Base-by-base conservation (phyloP, 2,113 vertebrate genomes). In the Anhinga rufa region DNA sequence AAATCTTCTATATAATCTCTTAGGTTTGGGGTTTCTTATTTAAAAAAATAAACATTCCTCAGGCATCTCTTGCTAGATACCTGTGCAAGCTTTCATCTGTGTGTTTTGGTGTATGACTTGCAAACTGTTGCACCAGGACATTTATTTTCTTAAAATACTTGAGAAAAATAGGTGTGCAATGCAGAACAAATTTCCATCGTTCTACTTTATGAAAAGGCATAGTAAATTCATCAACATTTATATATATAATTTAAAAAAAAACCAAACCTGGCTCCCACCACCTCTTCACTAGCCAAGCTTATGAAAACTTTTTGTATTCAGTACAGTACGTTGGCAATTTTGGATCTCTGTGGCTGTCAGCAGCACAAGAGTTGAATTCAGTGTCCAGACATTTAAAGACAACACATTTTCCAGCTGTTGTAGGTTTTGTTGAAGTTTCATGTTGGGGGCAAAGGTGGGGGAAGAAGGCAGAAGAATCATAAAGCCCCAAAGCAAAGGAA, bases 261-360 rank as follows among this genome's bases (percentile, higher is more conserved):
- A 2, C 0, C 4, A 62, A 24, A 2, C 0, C 4, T 66, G 26
- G 6, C 58, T 91, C 77, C 46, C 5, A 57, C 31, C 17, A 42
- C 2, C 12, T 54, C 31, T 69, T 86, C 44, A 19, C 49, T 74
- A 62, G 28, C 17, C 57, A 64, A 64, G 61, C n/a, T 79, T 69
- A 19, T 22, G 48, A 51, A 71, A 51, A 36, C 28, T 26, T 72
- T 31, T 20, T 62, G 14, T 54, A 32, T 69, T 81, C 38, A 57
- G 16, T 77, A 24, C 15, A 28, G 17, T 54, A 24, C 8, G 17
- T 22, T 54, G 84, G 22, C 26, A 77, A 1, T 69, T 68, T 9
- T 0, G 3, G 17, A 32, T 71, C 16, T 65, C 15, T 70, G 13
- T 49, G 61, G 32, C 52, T 88, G 75, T 62, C 81, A 49, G 22